Conservation (phyloP, 2,113 vertebrate species). For the Sceloporus undulatus region DNA sequence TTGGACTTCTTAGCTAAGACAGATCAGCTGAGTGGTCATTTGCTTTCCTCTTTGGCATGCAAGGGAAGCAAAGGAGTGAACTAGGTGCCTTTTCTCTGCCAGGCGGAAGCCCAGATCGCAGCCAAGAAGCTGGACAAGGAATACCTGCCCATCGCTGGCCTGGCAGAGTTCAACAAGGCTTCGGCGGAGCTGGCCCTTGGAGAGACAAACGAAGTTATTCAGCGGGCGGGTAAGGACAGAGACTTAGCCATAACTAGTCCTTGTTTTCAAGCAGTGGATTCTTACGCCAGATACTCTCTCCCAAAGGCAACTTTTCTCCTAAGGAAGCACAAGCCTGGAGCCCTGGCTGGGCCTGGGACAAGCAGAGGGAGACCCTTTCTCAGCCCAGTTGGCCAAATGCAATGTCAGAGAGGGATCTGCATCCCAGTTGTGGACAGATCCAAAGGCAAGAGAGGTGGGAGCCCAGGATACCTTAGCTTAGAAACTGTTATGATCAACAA, state of each 20-base stretch:
- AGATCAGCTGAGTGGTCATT: neutral
- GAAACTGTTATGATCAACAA: neutral
- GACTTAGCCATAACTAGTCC: too few species aligned
- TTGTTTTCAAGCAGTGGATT: neutral
- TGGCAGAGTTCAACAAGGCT: constrained; percentile 88
- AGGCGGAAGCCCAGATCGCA: constrained; percentile 91
- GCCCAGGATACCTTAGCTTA: too few species aligned
- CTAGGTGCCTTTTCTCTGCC: neutral
- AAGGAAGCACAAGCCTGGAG: too few species aligned
- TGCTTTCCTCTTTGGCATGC: neutral
- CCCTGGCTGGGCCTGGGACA: too few species aligned
- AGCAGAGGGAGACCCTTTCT: too few species aligned
- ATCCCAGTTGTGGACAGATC: too few species aligned
- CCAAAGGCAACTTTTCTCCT: neutral
- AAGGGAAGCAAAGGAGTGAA: neutral
- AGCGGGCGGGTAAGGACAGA: constrained; percentile 87
- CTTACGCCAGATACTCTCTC: neutral
- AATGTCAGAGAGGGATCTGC: too few species aligned
- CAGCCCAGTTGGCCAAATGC: too few species aligned
- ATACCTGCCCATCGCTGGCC: constrained; percentile 87
- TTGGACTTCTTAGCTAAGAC: neutral
- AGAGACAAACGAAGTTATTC: constrained; percentile 85
- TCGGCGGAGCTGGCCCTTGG: constrained; percentile 90
- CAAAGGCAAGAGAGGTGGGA: too few species aligned
- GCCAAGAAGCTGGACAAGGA: constrained; percentile 94